Evolutionary conservation across 2,888 invertebrate species (phyloP).

Genomic region (Eupsilia transversa): DNA sequence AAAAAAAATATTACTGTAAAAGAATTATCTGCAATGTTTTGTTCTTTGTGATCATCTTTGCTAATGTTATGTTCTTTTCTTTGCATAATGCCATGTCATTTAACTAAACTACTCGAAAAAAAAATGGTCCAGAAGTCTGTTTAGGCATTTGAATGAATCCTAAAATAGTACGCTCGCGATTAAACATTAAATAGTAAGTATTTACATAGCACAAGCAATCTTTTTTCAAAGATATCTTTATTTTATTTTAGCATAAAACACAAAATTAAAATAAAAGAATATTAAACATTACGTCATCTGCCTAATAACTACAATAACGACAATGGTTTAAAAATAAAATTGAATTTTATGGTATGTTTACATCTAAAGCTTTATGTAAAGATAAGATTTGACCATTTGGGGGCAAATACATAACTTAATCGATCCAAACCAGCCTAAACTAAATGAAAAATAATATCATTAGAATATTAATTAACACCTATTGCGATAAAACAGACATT

Average conservation of each 20-base stretch:
- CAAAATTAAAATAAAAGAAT: neutral
- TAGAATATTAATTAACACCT: constrained; percentile 64
- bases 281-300: neutral
- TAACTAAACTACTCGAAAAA: rapidly evolving
- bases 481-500: constrained; percentile 64
- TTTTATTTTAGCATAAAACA: neutral
- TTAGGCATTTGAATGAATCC: neutral
- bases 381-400: constrained; percentile 46
- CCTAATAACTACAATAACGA: constrained; percentile 17
- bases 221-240: neutral
- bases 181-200: neutral
- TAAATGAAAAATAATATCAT: constrained; percentile 44
- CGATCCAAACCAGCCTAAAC: constrained; percentile 19
- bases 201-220: neutral
- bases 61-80: neutral
- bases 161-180: neutral
- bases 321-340: neutral
- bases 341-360: constrained; percentile 48
- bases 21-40: neutral
- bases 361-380: constrained; percentile 21
- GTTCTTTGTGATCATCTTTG: neutral
- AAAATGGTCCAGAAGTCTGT: neutral
- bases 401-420: constrained; percentile 14
- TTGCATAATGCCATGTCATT: neutral
- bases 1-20: neutral